phyloP scores from a whole-genome alignment of 2,113 vertebrate species.

The Chelonoidis abingdonii region DNA sequence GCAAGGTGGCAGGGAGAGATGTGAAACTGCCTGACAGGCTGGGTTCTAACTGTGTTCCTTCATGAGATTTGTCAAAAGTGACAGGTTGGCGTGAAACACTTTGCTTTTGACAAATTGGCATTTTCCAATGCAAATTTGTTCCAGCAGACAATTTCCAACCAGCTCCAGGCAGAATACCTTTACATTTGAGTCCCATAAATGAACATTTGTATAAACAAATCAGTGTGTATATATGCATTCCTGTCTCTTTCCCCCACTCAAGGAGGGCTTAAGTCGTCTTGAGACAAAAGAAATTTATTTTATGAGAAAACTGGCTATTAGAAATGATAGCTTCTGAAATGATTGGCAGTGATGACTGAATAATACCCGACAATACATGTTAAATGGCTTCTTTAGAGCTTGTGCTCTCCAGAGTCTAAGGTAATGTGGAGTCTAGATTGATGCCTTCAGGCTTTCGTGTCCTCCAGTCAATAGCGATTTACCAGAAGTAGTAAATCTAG shows the following conservation, averaged over 20 bases:
- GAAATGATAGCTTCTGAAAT: conserved; percentile 9
- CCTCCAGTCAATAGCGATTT: not conserved
- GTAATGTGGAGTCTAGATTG: not conserved
- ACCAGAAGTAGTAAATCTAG: conserved; percentile 36
- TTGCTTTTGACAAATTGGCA: not conserved
- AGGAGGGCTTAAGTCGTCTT: not conserved
- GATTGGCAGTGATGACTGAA: conserved; percentile 13
- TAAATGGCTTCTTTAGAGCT: not conserved
- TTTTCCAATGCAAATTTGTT: not conserved
- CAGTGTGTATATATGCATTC: accelerated
- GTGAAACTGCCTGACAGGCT: too few relatives aligned
- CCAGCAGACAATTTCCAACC: not conserved
- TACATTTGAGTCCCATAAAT: not conserved
- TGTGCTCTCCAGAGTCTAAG: not conserved
- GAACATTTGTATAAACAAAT: not conserved
- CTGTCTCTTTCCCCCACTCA: not conserved
- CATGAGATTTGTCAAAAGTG: not conserved
- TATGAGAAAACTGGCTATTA: not conserved
- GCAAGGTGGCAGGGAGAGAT: not conserved
- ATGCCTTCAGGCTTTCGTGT: conserved; percentile 45
- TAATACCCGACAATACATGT: not conserved
- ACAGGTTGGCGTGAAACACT: not conserved
- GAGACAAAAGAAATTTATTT: conserved; percentile 20
- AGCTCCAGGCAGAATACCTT: not conserved
- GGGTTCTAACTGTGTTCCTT: too few relatives aligned